These are phyloP conservation scores for Sandelia bainsii DNA, from an alignment of 2,797 vertebrate genomes.

Conservation along the genomic window DNA sequence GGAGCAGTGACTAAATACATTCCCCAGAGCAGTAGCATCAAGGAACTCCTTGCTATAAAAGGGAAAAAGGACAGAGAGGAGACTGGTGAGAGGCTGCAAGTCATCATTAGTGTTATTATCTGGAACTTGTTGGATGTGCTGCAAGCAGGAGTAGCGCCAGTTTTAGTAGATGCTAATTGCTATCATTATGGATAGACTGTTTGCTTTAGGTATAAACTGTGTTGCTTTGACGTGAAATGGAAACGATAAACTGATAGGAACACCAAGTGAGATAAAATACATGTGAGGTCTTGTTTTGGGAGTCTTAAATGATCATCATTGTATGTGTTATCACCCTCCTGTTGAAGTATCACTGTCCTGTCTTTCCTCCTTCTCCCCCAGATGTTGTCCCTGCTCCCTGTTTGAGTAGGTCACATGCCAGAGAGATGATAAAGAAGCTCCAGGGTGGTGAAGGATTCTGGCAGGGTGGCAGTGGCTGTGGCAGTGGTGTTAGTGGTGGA, in stretches of 20 bases:
- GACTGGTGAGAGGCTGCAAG: slow-evolving; percentile 65
- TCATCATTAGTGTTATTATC: slow-evolving; percentile 75
- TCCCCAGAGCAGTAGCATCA: slow-evolving; percentile 72
- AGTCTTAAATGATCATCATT: slow-evolving; percentile 28
- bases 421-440: slow-evolving; percentile 49
- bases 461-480: slow-evolving; percentile 20
- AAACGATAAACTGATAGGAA: slow-evolving; percentile 46
- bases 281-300: slow-evolving; percentile 16
- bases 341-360: slow-evolving; percentile 25
- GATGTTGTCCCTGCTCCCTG: slow-evolving; percentile 25
- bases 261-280: slow-evolving; percentile 33
- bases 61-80: slow-evolving; percentile 67
- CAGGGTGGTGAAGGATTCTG: slow-evolving; percentile 38
- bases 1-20: slow-evolving; percentile 75
- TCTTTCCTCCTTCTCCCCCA: slow-evolving; percentile 17
- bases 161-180: slow-evolving; percentile 66
- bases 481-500: slow-evolving; percentile 55
- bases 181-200: slow-evolving; percentile 60
- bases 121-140: slow-evolving; percentile 57
- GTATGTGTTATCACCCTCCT: slow-evolving; percentile 14
- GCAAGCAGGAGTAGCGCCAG: slow-evolving; percentile 45
- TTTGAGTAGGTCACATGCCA: slow-evolving; percentile 70
- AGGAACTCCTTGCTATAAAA: slow-evolving; percentile 81
- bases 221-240: slow-evolving; percentile 41
- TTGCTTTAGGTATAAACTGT: slow-evolving; percentile 65